phyloP scores from a whole-genome alignment of 2,888 invertebrate genomes.

The Cheilosia grossa region DNA sequence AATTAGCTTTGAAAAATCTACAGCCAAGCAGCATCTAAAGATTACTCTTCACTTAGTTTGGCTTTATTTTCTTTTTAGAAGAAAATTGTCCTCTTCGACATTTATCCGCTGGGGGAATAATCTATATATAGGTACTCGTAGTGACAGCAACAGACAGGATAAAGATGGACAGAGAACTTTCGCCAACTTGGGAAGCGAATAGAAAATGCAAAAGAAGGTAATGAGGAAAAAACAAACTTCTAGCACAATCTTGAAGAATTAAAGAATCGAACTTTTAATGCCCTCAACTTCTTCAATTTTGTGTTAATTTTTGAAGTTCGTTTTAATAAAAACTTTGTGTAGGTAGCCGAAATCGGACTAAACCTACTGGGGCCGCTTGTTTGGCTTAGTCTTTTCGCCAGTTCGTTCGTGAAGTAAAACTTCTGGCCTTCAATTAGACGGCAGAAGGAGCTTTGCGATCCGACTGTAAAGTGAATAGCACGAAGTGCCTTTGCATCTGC shows the following conservation, averaged over 20 bases:
- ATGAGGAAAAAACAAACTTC: constrained; percentile 61
- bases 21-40: constrained; percentile 71
- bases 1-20: constrained; percentile 71
- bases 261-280: constrained; percentile 74
- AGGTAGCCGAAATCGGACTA: constrained; percentile 47
- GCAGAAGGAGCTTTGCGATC: constrained; percentile 35
- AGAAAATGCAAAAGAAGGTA: constrained; percentile 16
- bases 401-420: constrained; percentile 39
- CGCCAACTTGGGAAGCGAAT: constrained; percentile 49
- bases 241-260: constrained; percentile 73
- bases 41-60: constrained; percentile 64
- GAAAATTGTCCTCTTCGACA: constrained; percentile 19
- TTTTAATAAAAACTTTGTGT: constrained; percentile 68
- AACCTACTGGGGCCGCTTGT: constrained; percentile 7
- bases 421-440: constrained; percentile 57
- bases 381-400: constrained; percentile 25
- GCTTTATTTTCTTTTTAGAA: constrained; percentile 28
- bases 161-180: constrained; percentile 71
- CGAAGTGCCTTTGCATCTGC: constrained; percentile 13
- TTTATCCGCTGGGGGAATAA: constrained; percentile 1
- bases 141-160: constrained; percentile 47
- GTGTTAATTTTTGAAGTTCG: constrained; percentile 73
- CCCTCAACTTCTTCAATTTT: constrained; percentile 72
- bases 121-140: background rate
- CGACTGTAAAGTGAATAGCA: constrained; percentile 33